Evolutionary conservation across 2,113 vertebrate genomes (phyloP).

Genomic region (Myocastor coypus): DNA sequence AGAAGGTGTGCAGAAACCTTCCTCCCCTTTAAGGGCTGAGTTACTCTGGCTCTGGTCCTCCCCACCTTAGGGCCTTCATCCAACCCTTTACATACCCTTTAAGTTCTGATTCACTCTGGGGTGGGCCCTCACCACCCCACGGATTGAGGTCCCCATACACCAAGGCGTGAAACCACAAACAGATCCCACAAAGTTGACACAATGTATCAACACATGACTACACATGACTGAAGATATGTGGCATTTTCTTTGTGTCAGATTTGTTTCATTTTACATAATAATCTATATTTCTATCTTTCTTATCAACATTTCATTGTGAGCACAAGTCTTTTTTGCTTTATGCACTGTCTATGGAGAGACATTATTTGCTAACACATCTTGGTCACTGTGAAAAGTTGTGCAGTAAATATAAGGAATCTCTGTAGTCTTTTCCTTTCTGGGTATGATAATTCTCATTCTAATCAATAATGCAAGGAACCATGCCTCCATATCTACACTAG

Average conservation of each 20-base stretch:
- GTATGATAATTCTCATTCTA: too few relatives aligned
- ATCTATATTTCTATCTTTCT: background rate
- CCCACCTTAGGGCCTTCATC: too few relatives aligned
- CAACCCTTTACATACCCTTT: too few relatives aligned
- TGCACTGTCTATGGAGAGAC: background rate
- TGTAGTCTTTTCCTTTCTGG: background rate
- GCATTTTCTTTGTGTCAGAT: background rate
- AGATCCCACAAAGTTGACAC: too few relatives aligned
- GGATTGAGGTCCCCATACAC: too few relatives aligned
- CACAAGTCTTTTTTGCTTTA: background rate
- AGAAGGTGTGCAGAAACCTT: too few relatives aligned
- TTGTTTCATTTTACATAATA: background rate
- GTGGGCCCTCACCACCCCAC: too few relatives aligned
- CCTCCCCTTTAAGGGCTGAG: too few relatives aligned
- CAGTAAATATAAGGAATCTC: background rate
- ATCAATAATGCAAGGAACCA: background rate
- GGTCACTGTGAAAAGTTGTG: too few relatives aligned
- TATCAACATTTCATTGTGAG: background rate
- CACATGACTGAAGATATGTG: background rate
- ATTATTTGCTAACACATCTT: background rate
- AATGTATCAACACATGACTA: background rate
- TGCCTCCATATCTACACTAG: background rate
- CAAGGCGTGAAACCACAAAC: too few relatives aligned
- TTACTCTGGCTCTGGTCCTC: too few relatives aligned
- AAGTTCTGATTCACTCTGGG: too few relatives aligned